Percentiles rank a stretch among this genome's conserved stretches.
Evolutionary conservation across 2,797 vertebrate species (phyloP).

Genomic region (Acropternis orthonyx): DNA sequence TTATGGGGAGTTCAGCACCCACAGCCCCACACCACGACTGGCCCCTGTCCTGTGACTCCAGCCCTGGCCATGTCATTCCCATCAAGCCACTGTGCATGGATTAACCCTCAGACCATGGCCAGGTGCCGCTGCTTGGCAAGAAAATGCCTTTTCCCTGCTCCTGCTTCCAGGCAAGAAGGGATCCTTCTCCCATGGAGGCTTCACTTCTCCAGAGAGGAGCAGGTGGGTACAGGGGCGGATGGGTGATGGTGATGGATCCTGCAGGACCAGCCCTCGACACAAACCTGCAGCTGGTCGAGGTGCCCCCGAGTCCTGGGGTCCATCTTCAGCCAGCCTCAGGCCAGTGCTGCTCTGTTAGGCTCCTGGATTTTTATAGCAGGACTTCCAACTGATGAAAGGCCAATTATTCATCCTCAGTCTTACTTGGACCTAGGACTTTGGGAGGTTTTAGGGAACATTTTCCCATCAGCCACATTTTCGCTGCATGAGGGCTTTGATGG

Average conservation of each 20-base stretch:
- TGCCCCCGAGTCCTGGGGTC: not conserved
- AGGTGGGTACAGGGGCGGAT: accelerated
- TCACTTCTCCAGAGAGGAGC: not conserved
- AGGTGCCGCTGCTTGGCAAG: not conserved
- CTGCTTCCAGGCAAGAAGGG: not conserved
- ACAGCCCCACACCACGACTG: not conserved
- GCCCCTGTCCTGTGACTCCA: not conserved
- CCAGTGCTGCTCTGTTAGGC: not conserved
- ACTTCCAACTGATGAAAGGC: not conserved
- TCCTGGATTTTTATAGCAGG: not conserved
- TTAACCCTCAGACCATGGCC: not conserved
- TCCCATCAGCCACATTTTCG: not conserved
- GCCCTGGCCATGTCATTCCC: not conserved
- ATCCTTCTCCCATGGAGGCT: accelerated
- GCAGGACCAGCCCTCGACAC: not conserved
- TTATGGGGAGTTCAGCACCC: not conserved
- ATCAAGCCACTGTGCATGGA: accelerated
- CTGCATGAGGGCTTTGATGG: not conserved
- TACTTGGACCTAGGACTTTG: slow-evolving; percentile 7
- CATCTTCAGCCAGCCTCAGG: not conserved
- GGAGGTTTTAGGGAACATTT: not conserved
- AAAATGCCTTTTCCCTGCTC: not conserved
- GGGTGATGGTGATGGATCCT: not conserved
- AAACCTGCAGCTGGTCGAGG: not conserved
- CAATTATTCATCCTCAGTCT: slow-evolving; percentile 13